Conservation (phyloP, 2,797 vertebrate genomes). For the Cynodonichthys magdalenae region DNA sequence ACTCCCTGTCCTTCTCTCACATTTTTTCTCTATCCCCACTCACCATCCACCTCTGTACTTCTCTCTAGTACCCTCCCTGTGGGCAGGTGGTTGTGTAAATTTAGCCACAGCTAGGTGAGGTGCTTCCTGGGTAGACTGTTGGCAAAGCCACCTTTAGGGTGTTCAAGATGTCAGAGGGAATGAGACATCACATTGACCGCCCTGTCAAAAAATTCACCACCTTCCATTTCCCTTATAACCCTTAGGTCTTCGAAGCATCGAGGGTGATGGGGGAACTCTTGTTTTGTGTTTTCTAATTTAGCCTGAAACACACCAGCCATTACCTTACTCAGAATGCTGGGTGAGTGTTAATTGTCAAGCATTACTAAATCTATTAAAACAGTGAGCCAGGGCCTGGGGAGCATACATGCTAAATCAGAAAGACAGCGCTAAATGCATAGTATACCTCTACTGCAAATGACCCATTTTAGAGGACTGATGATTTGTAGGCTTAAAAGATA, state of each 20-base stretch:
- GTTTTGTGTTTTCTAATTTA: constrained; percentile 73
- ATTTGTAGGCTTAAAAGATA: constrained; percentile 23
- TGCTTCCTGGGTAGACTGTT: constrained; percentile 78
- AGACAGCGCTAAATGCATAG: constrained; percentile 55
- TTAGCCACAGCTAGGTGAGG: constrained; percentile 79
- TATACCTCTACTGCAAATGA: constrained; percentile 45
- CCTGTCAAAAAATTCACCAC: constrained; percentile 82
- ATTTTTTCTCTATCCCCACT: constrained; percentile 38
- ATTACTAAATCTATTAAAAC: constrained; percentile 77
- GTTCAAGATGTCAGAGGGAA: constrained; percentile 79
- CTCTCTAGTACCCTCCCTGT: constrained; percentile 66
- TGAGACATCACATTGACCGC: constrained; percentile 76
- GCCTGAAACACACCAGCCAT: constrained; percentile 69
- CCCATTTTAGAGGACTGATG: constrained; percentile 22
- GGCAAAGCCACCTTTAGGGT: constrained; percentile 79
- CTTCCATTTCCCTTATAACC: constrained; percentile 74
- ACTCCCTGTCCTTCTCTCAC: constrained; percentile 5
- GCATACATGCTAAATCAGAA: constrained; percentile 49
- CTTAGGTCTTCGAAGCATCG: constrained; percentile 63
- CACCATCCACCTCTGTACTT: constrained; percentile 53
- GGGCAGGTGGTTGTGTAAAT: constrained; percentile 80
- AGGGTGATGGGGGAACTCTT: constrained; percentile 67
- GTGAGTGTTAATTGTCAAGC: constrained; percentile 78
- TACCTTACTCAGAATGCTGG: constrained; percentile 63
- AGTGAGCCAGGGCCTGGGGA: constrained; percentile 69